Percentiles rank a stretch among this genome's conserved stretches.
Evolutionary conservation across 2,113 vertebrate genomes (phyloP).

Genomic region (Zootoca vivipara): DNA sequence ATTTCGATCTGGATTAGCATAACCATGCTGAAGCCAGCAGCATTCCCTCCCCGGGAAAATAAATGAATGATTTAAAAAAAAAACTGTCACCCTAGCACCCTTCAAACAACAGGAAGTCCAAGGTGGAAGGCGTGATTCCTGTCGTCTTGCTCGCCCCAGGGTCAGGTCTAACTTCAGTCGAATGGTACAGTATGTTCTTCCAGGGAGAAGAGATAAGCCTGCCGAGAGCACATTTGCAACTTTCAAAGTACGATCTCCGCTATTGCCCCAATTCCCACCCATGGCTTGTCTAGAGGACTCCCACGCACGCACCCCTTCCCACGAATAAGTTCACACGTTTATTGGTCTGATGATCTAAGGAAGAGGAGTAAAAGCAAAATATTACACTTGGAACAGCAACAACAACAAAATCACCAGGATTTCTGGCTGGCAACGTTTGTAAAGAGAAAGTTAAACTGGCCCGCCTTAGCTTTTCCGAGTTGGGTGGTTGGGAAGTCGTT

Average conservation of each 20-base stretch:
- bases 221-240: not conserved
- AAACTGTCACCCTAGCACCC: not conserved
- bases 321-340: too few relatives aligned
- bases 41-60: not conserved
- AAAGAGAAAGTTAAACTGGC: too few relatives aligned
- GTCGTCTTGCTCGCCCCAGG: accelerated
- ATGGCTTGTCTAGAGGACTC: not conserved
- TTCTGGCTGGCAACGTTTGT: not conserved
- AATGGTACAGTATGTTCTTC: not conserved
- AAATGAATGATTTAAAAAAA: not conserved
- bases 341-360: not conserved
- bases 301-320: not conserved
- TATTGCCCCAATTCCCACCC: not conserved
- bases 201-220: not conserved
- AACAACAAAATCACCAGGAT: too few relatives aligned
- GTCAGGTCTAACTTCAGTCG: not conserved
- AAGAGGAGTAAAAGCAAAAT: not conserved
- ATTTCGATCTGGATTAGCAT: slow-evolving; percentile 33
- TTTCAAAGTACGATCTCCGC: too few relatives aligned
- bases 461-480: not conserved
- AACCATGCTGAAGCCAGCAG: not conserved
- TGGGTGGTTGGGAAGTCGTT: not conserved
- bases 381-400: not conserved
- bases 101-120: not conserved
- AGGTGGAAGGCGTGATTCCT: not conserved